phyloP scores from a whole-genome alignment of 2,797 vertebrate genomes.

The Ptychobarbus kaznakovi region DNA sequence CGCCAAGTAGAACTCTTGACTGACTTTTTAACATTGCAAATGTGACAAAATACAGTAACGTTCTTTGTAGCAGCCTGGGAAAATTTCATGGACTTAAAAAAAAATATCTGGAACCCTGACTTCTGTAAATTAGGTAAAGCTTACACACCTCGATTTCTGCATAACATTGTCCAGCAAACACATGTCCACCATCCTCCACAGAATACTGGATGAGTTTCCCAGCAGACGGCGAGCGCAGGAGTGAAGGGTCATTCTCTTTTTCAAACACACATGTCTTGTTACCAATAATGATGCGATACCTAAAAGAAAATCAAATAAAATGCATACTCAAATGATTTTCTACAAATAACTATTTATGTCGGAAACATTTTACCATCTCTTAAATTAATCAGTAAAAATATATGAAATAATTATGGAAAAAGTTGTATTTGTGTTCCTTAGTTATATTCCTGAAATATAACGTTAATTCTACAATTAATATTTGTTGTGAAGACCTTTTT shows the following conservation, averaged over 20 bases:
- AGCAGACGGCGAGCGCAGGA: constrained; percentile 93
- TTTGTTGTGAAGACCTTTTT: background rate
- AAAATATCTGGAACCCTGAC: background rate
- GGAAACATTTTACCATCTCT: background rate
- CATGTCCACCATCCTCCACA: constrained; percentile 95
- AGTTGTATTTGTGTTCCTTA: background rate
- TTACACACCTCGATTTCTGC: constrained; percentile 93
- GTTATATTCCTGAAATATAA: background rate
- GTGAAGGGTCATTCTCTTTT: constrained; percentile 96
- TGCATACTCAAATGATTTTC: background rate
- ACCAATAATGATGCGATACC: constrained; percentile 97
- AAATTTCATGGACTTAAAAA: background rate
- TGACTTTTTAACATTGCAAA: background rate
- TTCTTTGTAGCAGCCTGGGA: background rate
- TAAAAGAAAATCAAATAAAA: constrained; percentile 61
- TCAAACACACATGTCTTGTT: constrained; percentile 99
- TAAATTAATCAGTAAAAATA: background rate
- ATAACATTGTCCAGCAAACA: constrained; percentile 95
- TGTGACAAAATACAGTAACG: background rate
- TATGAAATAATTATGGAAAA: background rate
- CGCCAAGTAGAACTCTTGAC: background rate
- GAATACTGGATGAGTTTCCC: constrained; percentile 97
- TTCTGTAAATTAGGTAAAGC: background rate
- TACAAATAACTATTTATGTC: background rate
- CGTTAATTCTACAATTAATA: background rate